A percentile compares a stretch with the other conserved stretches of the same genome.
These are phyloP conservation scores for Melopsittacus undulatus DNA, from an alignment of 2,797 vertebrate genomes.

Conservation along the genomic window DNA sequence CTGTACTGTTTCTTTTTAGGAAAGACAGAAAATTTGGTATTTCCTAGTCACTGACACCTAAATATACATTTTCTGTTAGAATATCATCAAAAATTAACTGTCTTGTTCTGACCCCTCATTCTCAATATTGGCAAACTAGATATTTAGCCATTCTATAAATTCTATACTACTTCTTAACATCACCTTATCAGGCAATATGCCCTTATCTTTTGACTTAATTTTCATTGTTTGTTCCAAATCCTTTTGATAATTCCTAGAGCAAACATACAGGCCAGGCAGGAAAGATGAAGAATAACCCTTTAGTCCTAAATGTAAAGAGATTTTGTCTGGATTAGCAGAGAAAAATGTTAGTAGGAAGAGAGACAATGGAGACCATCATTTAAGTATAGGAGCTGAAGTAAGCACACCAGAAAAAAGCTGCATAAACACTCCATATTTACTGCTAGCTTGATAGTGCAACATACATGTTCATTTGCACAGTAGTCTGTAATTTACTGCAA, in stretches of 20 bases:
- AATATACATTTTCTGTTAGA: neutral
- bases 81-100: neutral
- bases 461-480: neutral
- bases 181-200: neutral
- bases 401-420: neutral
- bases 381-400: neutral
- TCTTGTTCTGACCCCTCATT: neutral
- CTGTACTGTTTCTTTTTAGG: neutral
- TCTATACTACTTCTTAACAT: neutral
- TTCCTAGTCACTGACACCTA: neutral
- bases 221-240: neutral
- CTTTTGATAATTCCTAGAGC: neutral
- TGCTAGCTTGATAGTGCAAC: neutral
- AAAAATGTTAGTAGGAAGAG: neutral
- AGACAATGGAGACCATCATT: neutral
- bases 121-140: neutral
- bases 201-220: neutral
- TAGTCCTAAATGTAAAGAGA: neutral
- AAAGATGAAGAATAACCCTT: constrained; percentile 13
- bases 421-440: neutral
- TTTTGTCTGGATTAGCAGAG: neutral
- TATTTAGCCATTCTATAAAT: neutral
- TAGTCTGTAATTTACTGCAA: neutral
- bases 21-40: neutral
- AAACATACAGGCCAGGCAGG: neutral